phyloP scores from a whole-genome alignment of 2,797 vertebrate genomes.

The Pteronotus mesoamericanus region DNA sequence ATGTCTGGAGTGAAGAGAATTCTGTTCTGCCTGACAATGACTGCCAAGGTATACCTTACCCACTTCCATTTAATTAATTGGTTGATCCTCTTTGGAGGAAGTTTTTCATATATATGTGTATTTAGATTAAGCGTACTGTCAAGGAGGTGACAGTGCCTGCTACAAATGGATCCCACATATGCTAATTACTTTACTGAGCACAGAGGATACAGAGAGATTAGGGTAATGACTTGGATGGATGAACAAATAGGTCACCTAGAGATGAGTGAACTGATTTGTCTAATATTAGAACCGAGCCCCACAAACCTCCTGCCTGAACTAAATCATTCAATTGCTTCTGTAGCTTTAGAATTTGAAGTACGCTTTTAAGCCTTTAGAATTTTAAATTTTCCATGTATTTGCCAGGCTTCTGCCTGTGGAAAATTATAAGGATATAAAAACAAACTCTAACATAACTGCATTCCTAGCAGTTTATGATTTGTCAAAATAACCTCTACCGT shows the following conservation, averaged over 20 bases:
- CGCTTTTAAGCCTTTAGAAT: background rate
- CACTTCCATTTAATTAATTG: background rate
- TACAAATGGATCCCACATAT: constrained; percentile 36
- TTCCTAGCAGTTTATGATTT: background rate
- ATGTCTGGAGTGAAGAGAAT: background rate
- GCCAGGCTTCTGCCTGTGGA: background rate
- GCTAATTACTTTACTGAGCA: constrained; percentile 44
- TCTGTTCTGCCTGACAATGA: background rate
- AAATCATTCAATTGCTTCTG: constrained; percentile 35
- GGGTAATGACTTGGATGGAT: constrained; percentile 48
- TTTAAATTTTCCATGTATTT: constrained; percentile 18
- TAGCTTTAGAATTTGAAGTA: constrained; percentile 24
- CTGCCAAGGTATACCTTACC: background rate
- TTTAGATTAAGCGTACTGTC: constrained; percentile 8
- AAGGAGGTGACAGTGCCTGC: background rate
- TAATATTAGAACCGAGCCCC: constrained; percentile 59
- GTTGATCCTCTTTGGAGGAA: background rate
- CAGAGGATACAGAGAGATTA: constrained; percentile 50
- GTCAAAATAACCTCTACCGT: background rate
- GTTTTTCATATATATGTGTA: background rate
- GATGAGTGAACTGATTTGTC: constrained; percentile 61
- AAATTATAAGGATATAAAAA: background rate
- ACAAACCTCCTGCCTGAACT: constrained; percentile 17
- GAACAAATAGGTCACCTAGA: constrained; percentile 65
- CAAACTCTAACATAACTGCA: background rate